Evolutionary conservation across 2,888 invertebrate species (phyloP).

Genomic region (Tethea ocularis): DNA sequence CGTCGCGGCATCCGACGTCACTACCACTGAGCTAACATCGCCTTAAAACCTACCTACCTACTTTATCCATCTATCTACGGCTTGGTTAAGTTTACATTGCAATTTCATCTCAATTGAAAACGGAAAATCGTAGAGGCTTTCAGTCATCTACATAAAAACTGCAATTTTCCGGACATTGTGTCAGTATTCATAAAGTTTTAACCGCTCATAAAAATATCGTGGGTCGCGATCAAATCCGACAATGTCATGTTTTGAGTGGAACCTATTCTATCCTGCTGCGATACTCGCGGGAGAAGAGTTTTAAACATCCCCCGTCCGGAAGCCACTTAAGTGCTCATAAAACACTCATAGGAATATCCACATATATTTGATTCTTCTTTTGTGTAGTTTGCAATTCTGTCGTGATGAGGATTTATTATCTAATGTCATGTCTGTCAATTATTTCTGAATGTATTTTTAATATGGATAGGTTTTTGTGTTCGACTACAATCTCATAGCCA

Average conservation of each 20-base stretch:
- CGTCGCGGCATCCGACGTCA: too few relatives aligned
- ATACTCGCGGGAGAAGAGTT: conserved; percentile 55
- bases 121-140: neutral
- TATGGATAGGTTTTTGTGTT: too few relatives aligned
- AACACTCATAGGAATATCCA: conserved; percentile 70
- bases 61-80: neutral
- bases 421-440: too few relatives aligned
- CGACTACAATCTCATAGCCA: too few relatives aligned
- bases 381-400: conserved; percentile 54
- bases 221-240: conserved; percentile 63
- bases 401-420: conserved; percentile 26
- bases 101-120: neutral
- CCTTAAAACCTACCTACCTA: too few relatives aligned
- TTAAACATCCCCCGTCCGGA: conserved; percentile 71
- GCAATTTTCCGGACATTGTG: conserved; percentile 23
- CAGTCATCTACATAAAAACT: conserved; percentile 10
- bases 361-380: conserved; percentile 57
- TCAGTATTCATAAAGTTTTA: conserved; percentile 64
- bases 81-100: neutral
- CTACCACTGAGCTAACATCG: too few relatives aligned
- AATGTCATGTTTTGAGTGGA: conserved; percentile 70
- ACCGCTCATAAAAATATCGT: conserved; percentile 60
- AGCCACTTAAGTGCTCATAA: conserved; percentile 76
- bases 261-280: conserved; percentile 55
- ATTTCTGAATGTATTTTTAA: too few relatives aligned